Percentiles rank a stretch among this genome's conserved stretches.
phyloP scores from a whole-genome alignment of 2,888 invertebrate genomes.

The Aphodius granarius region DNA sequence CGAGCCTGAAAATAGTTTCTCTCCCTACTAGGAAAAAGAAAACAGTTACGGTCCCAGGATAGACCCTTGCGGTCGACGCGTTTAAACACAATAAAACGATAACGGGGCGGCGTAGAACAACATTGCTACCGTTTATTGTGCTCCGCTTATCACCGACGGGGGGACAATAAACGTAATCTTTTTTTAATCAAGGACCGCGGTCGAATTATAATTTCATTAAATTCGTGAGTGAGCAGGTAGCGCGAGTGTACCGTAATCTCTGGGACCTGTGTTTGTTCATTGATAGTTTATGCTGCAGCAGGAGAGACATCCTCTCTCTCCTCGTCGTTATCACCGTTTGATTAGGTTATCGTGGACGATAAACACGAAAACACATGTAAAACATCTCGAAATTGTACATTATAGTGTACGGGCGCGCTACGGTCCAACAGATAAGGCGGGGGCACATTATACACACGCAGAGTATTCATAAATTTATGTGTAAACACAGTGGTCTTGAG shows the following conservation, averaged over 20 bases:
- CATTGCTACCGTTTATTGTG: neutral
- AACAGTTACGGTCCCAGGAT: neutral
- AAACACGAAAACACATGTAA: constrained; percentile 53
- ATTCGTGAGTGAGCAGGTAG: constrained; percentile 2
- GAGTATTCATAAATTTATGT: constrained; percentile 1
- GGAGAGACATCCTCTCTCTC: neutral
- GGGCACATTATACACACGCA: neutral
- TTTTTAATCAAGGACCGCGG: neutral
- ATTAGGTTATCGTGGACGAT: constrained; percentile 50
- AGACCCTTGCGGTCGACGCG: neutral
- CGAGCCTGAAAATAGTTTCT: neutral
- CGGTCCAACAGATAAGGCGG: neutral
- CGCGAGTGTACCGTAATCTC: constrained; percentile 22
- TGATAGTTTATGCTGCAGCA: constrained; percentile 29
- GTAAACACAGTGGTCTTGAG: neutral
- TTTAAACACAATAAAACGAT: neutral
- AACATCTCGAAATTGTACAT: constrained; percentile 39
- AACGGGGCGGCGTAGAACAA: neutral
- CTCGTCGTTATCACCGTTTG: constrained; percentile 41
- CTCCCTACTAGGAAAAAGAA: neutral
- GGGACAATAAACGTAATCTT: neutral
- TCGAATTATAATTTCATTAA: neutral
- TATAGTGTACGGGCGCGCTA: neutral
- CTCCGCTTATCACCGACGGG: neutral
- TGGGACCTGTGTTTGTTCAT: constrained; percentile 10